phyloP scores from a whole-genome alignment of 2,797 vertebrate genomes.

The Coranthus polyacanthus region DNA sequence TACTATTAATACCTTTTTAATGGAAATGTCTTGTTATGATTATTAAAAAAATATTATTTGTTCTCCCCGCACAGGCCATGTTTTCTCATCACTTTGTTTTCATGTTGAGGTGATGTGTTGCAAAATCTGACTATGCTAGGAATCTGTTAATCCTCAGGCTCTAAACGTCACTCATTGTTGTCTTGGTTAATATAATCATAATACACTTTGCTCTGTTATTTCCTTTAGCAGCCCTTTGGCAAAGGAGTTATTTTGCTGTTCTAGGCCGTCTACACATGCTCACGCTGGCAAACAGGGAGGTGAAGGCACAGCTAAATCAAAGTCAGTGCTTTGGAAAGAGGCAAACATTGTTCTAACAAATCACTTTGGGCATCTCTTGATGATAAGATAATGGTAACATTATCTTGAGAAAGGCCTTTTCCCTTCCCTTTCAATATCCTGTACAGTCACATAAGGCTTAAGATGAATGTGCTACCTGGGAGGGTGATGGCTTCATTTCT shows the following conservation, averaged over 20 bases:
- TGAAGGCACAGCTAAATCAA: constrained; percentile 22
- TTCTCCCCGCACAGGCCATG: not conserved
- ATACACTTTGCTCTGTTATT: constrained; percentile 46
- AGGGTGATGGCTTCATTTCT: not conserved
- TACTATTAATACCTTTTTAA: not conserved
- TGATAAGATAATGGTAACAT: not conserved
- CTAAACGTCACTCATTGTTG: constrained; percentile 50
- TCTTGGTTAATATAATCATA: constrained; percentile 49
- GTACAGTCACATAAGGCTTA: not conserved
- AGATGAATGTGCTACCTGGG: not conserved
- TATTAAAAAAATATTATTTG: constrained; percentile 23
- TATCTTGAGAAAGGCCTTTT: not conserved
- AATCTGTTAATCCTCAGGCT: constrained; percentile 53
- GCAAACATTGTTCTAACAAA: not conserved
- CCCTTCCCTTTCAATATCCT: not conserved
- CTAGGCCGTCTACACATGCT: constrained; percentile 32
- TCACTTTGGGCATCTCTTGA: not conserved
- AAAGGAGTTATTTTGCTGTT: constrained; percentile 31
- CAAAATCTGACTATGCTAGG: constrained; percentile 45
- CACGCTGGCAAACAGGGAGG: constrained; percentile 13
- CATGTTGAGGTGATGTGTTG: constrained; percentile 45
- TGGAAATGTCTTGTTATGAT: not conserved
- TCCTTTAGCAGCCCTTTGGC: constrained; percentile 40
- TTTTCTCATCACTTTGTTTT: constrained; percentile 29
- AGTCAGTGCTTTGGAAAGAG: constrained; percentile 18